Base-by-base conservation (phyloP, 2,113 vertebrate genomes). In the Tragulus kanchil region DNA sequence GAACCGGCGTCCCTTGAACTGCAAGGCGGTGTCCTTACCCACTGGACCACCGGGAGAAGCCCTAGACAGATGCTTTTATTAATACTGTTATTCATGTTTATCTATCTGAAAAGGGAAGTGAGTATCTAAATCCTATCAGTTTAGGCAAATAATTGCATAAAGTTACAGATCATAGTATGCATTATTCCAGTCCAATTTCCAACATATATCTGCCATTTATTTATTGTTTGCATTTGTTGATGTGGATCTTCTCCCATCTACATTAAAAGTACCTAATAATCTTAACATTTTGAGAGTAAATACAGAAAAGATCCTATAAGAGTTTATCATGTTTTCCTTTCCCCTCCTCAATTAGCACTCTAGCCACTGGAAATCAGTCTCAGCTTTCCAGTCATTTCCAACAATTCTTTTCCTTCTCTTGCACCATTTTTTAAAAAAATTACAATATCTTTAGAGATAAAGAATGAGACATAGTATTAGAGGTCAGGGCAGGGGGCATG, bases 271-370 rank as follows among this genome's bases (percentile, higher is more conserved):
- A 59, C 56, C 28, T 58, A 23, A 26, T 26, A 23, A 5, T 78
- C n/a, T 54, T 61, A 67, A 36, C 6, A 84, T 59, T 84, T 26
- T 9, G 45, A 52, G 10, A 61, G 2, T 19, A 73, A 59, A 78
- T 1, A 36, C 2, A 87, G 31, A 73, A 67, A 31, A 65, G 8
- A 65, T 8, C n/a, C 17, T 73, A 15, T 17, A 56, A 8, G 28
- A 78, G 4, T 13, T 59, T 88, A 25, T 65, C 42, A 7, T 82
- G 25, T 67, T 85, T 90, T 90, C 26, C 21, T 85, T 90, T 94
- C 17, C 25, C 5, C 5, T 78, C 14, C 17, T 26, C 23, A 83
- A 7, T 50, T 75, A 69, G 31, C 31, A 9, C 25, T 91, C 4
- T 13, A 21, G 3, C 62, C 25, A 19, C 45, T 28, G 15, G 50